These are phyloP conservation scores for Chesias legatella DNA, from an alignment of 2,888 invertebrate species.

Conservation along the genomic window DNA sequence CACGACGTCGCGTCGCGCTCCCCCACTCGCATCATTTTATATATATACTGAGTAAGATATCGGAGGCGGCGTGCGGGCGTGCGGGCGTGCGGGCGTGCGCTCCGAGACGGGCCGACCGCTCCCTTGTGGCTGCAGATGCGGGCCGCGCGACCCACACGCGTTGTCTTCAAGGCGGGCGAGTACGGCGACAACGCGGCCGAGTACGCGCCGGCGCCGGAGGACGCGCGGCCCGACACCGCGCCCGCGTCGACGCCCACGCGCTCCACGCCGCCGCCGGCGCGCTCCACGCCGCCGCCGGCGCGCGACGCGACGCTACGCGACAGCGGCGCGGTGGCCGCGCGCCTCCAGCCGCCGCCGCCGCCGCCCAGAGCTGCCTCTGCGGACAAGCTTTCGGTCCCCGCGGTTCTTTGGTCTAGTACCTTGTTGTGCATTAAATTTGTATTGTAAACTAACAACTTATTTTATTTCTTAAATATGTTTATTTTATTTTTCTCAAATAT, in stretches of 20 bases:
- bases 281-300: conserved; percentile 42
- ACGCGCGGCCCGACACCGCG: conserved; percentile 35
- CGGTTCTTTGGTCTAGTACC: too few species aligned
- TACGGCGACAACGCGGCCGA: conserved; percentile 64
- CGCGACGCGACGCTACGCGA: conserved; percentile 52
- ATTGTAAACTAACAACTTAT: too few species aligned
- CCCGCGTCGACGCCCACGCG: conserved; percentile 35
- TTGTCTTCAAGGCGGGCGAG: conserved; percentile 60
- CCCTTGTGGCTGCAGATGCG: conserved; percentile 32
- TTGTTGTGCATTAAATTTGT: too few species aligned
- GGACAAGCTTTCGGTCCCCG: not conserved
- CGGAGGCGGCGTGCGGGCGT: not conserved
- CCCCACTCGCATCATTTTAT: too few species aligned
- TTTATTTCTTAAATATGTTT: too few species aligned
- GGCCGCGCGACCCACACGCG: conserved; percentile 35
- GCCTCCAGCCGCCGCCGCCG: conserved; percentile 7
- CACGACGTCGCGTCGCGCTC: too few species aligned
- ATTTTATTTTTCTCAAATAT: too few species aligned
- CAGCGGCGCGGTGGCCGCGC: conserved; percentile 31
- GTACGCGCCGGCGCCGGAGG: conserved; percentile 34
- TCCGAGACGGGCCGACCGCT: conserved; percentile 23
- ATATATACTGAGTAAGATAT: too few species aligned
- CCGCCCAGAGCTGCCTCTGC: not conserved
- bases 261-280: conserved; percentile 32
- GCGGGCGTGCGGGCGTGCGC: not conserved